Base-by-base conservation (phyloP, 2,113 vertebrate genomes). In the Equus przewalskii region DNA sequence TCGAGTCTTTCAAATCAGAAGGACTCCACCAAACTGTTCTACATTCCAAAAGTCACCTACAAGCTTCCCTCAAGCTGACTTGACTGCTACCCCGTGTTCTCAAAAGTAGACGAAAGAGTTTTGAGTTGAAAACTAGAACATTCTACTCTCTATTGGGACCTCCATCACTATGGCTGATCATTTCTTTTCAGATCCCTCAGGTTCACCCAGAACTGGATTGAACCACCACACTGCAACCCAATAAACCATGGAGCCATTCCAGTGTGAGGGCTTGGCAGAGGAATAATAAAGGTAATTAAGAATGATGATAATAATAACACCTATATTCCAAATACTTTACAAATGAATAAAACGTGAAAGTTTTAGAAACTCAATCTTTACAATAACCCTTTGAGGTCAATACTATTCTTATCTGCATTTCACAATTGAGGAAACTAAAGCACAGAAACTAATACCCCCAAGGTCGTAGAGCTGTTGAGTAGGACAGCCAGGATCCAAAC, bases 171-270 rank as follows among this genome's bases (percentile, higher is more conserved):
- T 33, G 21, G 10, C 26, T 62, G 44, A 89, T 16, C 22, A 49
- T 85, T 72, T 93, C 65, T 92, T 93, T 54, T 10, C 36, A 88
- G 81, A 88, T 41, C 12, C 41, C 30, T 95, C 36, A 67, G 64
- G 44, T 88, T 1, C 81, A 96, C 41, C 21, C 15, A 79, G 54
- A 96, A 82, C 56, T 92, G 96, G 93, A 89, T 15, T 81, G 15
- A 94, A 82, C 72, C 33, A 33, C 18, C 49, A 28, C 10, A 46
- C 5, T 75, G 54, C 9, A 92, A 6, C 22, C n/a, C 79, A 93
- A 10, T 70, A 26, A 33, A 41, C 16, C 14, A 44, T 14, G 8
- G 49, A 65, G 13, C 6, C 60, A 41, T 73, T 54, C 7, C 16
- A 91, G 6, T 21, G n/a, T 58, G 30, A 91, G 36, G 56, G 1